phyloP scores from a whole-genome alignment of 2,113 vertebrate genomes.

The Saccopteryx bilineata region DNA sequence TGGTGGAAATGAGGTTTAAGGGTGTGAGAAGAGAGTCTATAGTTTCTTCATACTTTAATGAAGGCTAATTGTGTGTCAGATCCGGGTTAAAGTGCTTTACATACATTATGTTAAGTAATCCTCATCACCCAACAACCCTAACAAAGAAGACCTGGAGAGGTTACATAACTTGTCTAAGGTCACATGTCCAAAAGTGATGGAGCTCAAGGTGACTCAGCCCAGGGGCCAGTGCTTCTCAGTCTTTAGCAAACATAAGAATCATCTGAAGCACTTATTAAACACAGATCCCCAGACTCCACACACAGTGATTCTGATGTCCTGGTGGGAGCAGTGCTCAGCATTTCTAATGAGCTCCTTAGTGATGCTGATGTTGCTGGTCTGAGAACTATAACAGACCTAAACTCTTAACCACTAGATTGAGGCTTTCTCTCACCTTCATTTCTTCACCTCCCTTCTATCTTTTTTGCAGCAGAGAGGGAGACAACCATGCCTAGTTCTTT shows the following conservation, averaged over 20 bases:
- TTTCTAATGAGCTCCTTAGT: background rate
- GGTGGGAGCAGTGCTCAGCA: background rate
- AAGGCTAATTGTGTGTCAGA: background rate
- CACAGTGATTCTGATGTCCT: background rate
- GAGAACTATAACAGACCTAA: background rate
- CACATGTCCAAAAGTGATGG: background rate
- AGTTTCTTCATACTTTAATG: background rate
- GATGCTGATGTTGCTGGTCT: background rate
- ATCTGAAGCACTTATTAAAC: background rate
- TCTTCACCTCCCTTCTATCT: background rate
- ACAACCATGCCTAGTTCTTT: background rate
- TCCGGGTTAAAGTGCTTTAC: background rate
- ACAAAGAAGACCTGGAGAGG: background rate
- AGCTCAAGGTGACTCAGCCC: background rate
- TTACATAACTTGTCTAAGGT: background rate
- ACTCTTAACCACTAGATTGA: background rate
- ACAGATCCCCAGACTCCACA: background rate
- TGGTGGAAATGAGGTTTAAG: background rate
- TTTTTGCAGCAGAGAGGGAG: background rate
- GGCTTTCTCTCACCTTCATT: background rate
- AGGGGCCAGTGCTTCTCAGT: background rate
- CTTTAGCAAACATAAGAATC: background rate
- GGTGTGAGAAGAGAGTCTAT: background rate
- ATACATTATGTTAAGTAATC: background rate
- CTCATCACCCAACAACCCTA: background rate